phyloP scores from a whole-genome alignment of 2,888 invertebrate genomes.

The Phyllotreta striolata region DNA sequence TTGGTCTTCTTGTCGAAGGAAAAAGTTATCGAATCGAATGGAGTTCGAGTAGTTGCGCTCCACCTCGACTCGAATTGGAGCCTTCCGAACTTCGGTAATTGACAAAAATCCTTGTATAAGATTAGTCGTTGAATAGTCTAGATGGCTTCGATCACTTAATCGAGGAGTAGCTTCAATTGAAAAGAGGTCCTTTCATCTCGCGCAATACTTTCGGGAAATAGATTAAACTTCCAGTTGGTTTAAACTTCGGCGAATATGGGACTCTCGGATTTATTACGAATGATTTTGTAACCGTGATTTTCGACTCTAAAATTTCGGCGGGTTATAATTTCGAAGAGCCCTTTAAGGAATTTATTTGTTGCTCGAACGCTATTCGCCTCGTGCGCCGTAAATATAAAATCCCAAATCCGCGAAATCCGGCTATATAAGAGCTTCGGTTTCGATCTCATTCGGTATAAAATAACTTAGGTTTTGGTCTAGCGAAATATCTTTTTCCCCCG shows the following conservation, averaged over 20 bases:
- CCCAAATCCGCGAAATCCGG: constrained; percentile 26
- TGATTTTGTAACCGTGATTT: no score
- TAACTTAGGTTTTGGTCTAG: constrained; percentile 24
- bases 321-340: no score
- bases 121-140: not conserved
- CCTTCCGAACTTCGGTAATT: not conserved
- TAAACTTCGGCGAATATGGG: no score
- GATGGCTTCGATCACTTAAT: constrained; percentile 4
- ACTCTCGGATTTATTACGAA: no score
- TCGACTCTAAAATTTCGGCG: no score
- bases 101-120: constrained; percentile 9
- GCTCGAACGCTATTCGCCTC: constrained; percentile 15
- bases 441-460: constrained; percentile 23
- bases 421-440: constrained; percentile 25
- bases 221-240: constrained; percentile 4
- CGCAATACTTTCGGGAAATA: constrained; percentile 2
- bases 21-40: no score
- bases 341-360: constrained; percentile 2
- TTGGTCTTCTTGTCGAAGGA: no score
- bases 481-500: constrained; percentile 13
- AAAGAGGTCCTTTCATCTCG: constrained; percentile 6
- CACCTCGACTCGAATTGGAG: no score
- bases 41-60: no score
- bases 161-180: constrained; percentile 3
- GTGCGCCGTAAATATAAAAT: constrained; percentile 24